These are phyloP conservation scores for Grapholita molesta DNA, from an alignment of 1,140 invertebrate genomes.

Conservation along the genomic window DNA sequence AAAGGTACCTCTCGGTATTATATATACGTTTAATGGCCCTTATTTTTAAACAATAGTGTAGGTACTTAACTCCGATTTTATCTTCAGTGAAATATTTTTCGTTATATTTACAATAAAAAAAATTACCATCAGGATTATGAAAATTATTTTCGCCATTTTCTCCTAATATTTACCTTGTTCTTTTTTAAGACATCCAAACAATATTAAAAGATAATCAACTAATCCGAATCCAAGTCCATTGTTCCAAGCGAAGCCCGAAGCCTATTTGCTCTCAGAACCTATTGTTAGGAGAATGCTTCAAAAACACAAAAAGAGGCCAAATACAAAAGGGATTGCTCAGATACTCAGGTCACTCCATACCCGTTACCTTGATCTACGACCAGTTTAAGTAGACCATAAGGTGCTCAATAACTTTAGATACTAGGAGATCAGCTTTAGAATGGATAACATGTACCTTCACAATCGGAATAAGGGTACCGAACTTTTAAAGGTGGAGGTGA, in stretches of 20 bases:
- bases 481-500: neutral
- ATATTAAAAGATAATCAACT: neutral
- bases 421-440: neutral
- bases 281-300: constrained; percentile 4
- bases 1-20: too few relatives aligned
- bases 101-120: too few relatives aligned
- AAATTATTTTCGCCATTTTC: neutral
- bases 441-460: neutral
- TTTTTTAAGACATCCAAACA: neutral
- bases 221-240: neutral
- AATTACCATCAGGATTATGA: too few relatives aligned
- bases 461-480: neutral
- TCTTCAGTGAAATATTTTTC: too few relatives aligned
- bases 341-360: neutral
- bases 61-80: too few relatives aligned
- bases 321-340: neutral
- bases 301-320: constrained; percentile 12
- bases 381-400: neutral
- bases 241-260: neutral
- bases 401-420: neutral
- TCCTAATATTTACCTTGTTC: neutral
- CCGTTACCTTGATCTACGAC: neutral
- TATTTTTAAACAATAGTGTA: too few relatives aligned
- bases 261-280: neutral
- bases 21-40: too few relatives aligned